These are phyloP conservation scores for Alectura lathami DNA, from an alignment of 2,113 vertebrate species.

Conservation along the genomic window DNA sequence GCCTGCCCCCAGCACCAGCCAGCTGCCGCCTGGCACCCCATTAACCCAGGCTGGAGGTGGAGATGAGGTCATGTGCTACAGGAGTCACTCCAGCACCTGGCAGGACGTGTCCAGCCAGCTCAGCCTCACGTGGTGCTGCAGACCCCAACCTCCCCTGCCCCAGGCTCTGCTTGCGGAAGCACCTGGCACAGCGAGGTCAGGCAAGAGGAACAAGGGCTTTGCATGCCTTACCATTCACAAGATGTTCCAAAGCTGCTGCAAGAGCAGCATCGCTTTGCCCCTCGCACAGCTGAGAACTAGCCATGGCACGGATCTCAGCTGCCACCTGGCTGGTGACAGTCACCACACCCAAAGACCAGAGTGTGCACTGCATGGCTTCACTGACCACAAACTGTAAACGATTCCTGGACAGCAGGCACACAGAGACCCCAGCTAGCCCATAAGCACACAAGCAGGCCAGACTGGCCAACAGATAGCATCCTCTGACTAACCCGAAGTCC, in stretches of 20 bases:
- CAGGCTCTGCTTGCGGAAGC: background rate
- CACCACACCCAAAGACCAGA: background rate
- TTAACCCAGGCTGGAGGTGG: background rate
- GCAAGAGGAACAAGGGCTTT: background rate
- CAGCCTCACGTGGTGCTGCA: background rate
- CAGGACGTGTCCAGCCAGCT: background rate
- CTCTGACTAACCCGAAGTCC: background rate
- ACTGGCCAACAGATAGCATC: background rate
- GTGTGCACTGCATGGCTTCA: background rate
- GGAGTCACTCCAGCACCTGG: background rate
- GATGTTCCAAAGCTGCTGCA: background rate
- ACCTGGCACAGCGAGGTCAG: background rate
- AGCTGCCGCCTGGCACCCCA: background rate
- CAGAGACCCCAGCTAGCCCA: background rate
- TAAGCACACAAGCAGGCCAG: background rate
- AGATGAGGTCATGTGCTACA: background rate
- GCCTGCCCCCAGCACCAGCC: background rate
- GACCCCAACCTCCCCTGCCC: background rate
- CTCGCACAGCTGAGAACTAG: background rate
- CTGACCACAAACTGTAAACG: accelerated
- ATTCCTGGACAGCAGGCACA: background rate
- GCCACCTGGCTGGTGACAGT: background rate
- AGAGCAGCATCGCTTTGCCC: background rate
- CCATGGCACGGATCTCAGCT: background rate
- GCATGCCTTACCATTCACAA: background rate